Base-by-base conservation (phyloP, 2,888 invertebrate species). In the Drosophila formosana region DNA sequence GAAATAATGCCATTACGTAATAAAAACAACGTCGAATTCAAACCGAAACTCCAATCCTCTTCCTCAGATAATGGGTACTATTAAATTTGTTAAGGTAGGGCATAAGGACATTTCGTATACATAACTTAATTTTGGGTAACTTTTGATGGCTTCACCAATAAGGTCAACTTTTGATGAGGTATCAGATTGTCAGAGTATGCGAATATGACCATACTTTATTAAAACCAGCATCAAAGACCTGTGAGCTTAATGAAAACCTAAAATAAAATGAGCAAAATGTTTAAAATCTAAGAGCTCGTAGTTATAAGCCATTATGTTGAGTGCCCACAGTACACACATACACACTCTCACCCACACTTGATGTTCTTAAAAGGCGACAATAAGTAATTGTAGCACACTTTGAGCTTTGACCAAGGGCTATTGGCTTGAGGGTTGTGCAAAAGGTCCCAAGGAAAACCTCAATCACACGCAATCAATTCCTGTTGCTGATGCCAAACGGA, bases 401-500 rank as follows among this genome's bases (percentile, higher is more conserved):
- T 39, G 43, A 55, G 43, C 61, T 53, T 50, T 53, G 60, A 65
- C 60, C 60, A 30, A 41, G 18, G 50, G 30, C 25, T 18, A 50
- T 37, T 39, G 23, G 23, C 30, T 32, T 25, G 23, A 9, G 25
- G 13, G 25, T 53, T 49, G 60, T 53, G 47, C 28, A 28, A 28
- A 61, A 55, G 49, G 66, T 58, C 45, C n/a, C 28, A 66, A 72
- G 67, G 77, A 82, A 82, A 82, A 83, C 88, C 88, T 87, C 88
- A 87, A 87, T 85, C 85, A 88, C 73, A 78, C 75, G 72, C 82
- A 79, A 88, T 76, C 83, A 81, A 83, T 88, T 82, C 77, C 73
- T 64, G 53, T 46, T 49, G 52, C 57, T 60, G 61, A 58, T 53
- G 47, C 62, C 49, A 58, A 63, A 43, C 23, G 30, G 46, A 52